Base-by-base conservation (phyloP, 2,797 vertebrate genomes). In the Platyrinchus mystaceus region DNA sequence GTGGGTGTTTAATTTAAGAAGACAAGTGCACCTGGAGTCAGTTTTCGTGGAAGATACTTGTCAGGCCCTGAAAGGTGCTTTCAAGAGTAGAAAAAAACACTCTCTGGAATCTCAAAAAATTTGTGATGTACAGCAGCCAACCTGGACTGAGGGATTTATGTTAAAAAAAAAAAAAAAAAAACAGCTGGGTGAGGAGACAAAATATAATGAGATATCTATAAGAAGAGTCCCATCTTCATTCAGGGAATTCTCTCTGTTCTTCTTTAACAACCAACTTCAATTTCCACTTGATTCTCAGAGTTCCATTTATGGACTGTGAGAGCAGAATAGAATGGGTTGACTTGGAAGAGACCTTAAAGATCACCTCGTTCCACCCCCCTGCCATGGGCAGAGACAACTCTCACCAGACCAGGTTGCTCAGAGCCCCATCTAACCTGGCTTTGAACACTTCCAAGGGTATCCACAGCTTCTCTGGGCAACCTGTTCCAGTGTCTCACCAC, bases 1-100 rank as follows among this genome's bases (percentile, higher is more conserved):
- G 46, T 69, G 23, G 12, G 39, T 66, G 46, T 90, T 92, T 93
- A 86, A 64, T 89, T 96, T 94, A 53, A n/a, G 67, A 91, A 91
- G 37, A 53, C 63, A 79, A 95, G 50, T 79, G 75, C 77, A 81
- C 21, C 77, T 53, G 49, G 60, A 96, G 39, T 71, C 36, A 94
- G 32, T 68, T 95, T 95, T 76, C 78, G 73, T 88, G 68, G 66
- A 94, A 93, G 68, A 27, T 76, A 53, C 56, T 94, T 97, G 83
- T 94, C 77, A 87, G 73, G 41, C 43, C 41, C 92, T 82, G 69
- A 92, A 97, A 91, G 39, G n/a, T 41, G 49, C 64, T 94, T 77
- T 86, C 84, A 58, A 43, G 39, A 89, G 63, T 80, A 63, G 60
- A 95, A 94, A 88, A 63, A 90, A 36, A 63, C 13, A 26, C 39